Evolutionary conservation across 2,113 vertebrate genomes (phyloP), one percentile per base, ranked within the genome.

Genomic region (Recurvirostra avosetta): DNA sequence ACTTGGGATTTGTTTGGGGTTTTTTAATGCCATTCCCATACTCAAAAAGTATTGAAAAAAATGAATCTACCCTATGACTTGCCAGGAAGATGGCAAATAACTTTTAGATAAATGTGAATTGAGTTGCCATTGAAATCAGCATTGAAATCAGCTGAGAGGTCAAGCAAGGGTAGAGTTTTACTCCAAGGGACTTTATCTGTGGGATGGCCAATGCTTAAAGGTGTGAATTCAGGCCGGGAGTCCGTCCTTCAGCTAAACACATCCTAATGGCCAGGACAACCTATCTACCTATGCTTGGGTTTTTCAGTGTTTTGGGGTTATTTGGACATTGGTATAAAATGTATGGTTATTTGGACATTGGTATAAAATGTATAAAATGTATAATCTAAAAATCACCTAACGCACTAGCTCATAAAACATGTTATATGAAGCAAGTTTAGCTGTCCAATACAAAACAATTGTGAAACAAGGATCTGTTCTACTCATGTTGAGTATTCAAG

Each of bases 141-240:
- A 80, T 41, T 41, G 41, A 41, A 41, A 41, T 41, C 36, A 56
- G 27, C 6, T 15, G 34, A 50, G 17, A 62, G 11, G 11, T 76
- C 40, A 84, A 49, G 32, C 17, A 58, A 81, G 77, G 40, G 40
- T 16, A 41, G n/a, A 80, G 15, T 65, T 84, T 71, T 49, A 40
- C 32, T 65, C 36, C 29, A n/a, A 81, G 22, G 20, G 49, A 71
- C 63, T 74, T 76, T 45, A 47, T 29, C 59, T 53, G 23, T 61
- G 29, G 32, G 7, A 58, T 77, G 34, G 45, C 12, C 41, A 56
- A 12, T 67, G 27, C 20, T 77, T 34, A 61, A 49, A 87, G 70
- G 19, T 66, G 43, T 72, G 32, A 70, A 40, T 73, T 88, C 2
- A 4, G 59, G 26, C 55, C 0, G 0, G 6, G 17, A 73, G 6